Percentiles rank a stretch among this genome's conserved stretches.
These are phyloP conservation scores for Antheraea mylitta DNA, from an alignment of 1,140 invertebrate genomes.

Conservation along the genomic window DNA sequence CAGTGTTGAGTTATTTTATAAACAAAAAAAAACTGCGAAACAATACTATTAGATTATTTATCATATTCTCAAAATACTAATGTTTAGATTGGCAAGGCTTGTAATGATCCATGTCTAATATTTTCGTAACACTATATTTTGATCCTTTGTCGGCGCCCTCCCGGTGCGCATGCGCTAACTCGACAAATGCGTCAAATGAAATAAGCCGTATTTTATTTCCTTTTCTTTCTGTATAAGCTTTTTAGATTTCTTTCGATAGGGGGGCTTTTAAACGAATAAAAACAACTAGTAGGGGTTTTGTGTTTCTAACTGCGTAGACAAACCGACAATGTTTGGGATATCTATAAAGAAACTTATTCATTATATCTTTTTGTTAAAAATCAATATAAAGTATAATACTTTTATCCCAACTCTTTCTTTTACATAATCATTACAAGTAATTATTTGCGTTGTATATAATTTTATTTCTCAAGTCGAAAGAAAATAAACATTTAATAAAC, in stretches of 20 bases:
- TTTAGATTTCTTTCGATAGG: constrained; percentile 45
- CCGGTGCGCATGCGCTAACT: constrained; percentile 73
- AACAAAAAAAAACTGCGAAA: too few species aligned
- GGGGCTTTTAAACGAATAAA: constrained; percentile 15
- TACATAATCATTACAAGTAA: too few species aligned
- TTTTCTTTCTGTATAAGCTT: constrained; percentile 63
- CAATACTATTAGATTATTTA: too few species aligned
- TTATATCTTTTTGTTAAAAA: too few species aligned
- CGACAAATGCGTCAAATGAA: constrained; percentile 73
- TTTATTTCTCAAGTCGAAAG: too few species aligned
- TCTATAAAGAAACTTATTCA: too few species aligned
- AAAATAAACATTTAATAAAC: too few species aligned
- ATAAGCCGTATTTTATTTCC: constrained; percentile 76
- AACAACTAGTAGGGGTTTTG: background rate
- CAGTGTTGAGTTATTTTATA: too few species aligned
- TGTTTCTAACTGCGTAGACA: background rate
- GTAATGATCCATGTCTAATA: background rate
- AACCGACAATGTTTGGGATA: background rate
- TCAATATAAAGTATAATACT: too few species aligned
- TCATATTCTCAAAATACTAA: too few species aligned
- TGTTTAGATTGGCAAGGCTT: background rate
- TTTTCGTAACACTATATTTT: background rate
- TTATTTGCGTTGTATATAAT: too few species aligned
- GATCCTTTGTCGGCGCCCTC: constrained; percentile 70
- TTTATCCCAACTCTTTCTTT: too few species aligned